These are phyloP conservation scores for Campoplex nolae DNA, from an alignment of 2,888 invertebrate species.

Conservation along the genomic window DNA sequence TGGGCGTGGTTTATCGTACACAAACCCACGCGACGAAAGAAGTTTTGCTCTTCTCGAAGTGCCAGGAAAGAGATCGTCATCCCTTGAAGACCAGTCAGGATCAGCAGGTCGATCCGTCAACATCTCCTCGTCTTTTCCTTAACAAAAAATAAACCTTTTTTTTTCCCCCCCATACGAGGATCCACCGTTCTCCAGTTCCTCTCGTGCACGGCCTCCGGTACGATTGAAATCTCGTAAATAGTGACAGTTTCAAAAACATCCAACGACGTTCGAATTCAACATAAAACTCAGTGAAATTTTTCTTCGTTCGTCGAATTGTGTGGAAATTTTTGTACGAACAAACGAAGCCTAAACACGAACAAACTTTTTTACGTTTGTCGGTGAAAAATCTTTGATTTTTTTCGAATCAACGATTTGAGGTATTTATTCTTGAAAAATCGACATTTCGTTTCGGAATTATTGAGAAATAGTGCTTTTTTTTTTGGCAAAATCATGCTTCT, in stretches of 20 bases:
- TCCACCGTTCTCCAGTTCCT: slow-evolving; percentile 4
- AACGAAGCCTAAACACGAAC: not conserved
- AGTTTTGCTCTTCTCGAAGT: slow-evolving; percentile 44
- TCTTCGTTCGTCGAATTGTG: not conserved
- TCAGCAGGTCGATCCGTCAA: slow-evolving; percentile 74
- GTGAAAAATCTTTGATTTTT: not conserved
- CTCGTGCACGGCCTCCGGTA: not conserved
- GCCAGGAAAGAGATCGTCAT: slow-evolving; percentile 66
- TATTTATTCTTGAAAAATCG: slow-evolving; percentile 1
- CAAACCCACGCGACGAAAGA: slow-evolving; percentile 4
- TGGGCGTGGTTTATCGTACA: slow-evolving; percentile 45
- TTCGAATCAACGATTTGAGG: not conserved
- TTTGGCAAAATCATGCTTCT: not conserved
- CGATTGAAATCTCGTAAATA: not conserved
- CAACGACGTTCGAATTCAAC: not conserved
- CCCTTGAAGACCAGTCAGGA: slow-evolving; percentile 76
- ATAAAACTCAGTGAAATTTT: slow-evolving; percentile 22
- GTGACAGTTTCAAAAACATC: slow-evolving; percentile 3
- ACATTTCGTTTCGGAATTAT: not conserved
- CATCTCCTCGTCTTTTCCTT: slow-evolving; percentile 29
- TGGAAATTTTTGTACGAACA: not conserved
- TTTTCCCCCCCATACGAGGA: not conserved
- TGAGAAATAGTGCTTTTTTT: not conserved
- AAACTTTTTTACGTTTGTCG: not conserved
- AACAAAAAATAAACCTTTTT: not conserved